Evolutionary conservation across 2,888 invertebrate species (phyloP).

Genomic region (Tridacna crocea): DNA sequence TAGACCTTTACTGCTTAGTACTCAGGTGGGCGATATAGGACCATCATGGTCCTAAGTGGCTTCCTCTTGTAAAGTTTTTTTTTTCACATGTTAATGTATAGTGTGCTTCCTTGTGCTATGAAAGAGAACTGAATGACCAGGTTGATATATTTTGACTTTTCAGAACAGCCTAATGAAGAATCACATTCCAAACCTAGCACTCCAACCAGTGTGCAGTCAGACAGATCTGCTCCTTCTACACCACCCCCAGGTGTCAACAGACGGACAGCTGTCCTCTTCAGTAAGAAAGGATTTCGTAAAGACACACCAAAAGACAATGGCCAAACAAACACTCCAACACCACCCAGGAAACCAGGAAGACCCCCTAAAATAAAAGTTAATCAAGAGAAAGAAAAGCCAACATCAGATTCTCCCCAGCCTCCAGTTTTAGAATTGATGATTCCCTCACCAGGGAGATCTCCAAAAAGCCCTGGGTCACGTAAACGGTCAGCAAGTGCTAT

Average conservation of each 20-base stretch:
- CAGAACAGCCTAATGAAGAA: conserved; percentile 32
- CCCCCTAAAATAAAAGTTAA: conserved; percentile 64
- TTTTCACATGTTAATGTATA: too few species aligned
- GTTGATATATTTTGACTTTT: too few species aligned
- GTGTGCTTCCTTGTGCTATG: too few species aligned
- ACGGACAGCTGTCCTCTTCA: conserved; percentile 91
- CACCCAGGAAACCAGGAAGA: conserved; percentile 71
- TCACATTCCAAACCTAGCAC: conserved; percentile 51
- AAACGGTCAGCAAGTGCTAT: conserved; percentile 78
- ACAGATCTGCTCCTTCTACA: conserved; percentile 60
- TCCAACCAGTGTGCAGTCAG: conserved; percentile 53
- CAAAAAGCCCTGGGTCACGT: conserved; percentile 70
- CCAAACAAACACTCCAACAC: conserved; percentile 59
- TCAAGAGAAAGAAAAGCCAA: conserved; percentile 52
- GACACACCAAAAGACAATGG: conserved; percentile 59
- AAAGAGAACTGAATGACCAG: too few species aligned
- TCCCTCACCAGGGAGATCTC: conserved; percentile 63
- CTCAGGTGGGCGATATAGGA: too few species aligned
- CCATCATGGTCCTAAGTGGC: too few species aligned
- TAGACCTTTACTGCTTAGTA: too few species aligned
- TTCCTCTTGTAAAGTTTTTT: too few species aligned
- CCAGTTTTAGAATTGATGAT: conserved; percentile 69
- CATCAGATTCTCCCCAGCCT: conserved; percentile 66
- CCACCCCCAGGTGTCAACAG: conserved; percentile 87
- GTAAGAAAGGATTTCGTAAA: conserved; percentile 87